These are phyloP conservation scores for Meghimatium bilineatum DNA, from an alignment of 2,888 invertebrate genomes.

Conservation along the genomic window DNA sequence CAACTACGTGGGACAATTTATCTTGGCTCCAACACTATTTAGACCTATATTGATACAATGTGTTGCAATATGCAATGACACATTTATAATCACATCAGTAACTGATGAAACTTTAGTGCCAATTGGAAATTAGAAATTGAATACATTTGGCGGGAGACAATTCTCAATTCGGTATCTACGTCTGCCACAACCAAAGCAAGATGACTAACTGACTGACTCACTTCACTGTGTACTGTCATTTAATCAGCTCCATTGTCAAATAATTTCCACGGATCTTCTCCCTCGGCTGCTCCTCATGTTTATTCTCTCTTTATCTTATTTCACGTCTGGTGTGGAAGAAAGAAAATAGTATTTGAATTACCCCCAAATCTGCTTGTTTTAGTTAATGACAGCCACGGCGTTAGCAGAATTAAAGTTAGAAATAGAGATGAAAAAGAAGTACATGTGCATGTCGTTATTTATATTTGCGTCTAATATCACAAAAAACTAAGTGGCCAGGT, in stretches of 20 bases:
- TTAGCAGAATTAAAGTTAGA: background rate
- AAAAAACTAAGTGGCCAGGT: background rate
- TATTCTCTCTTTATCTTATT: background rate
- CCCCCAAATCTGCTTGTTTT: background rate
- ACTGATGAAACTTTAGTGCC: too few relatives aligned
- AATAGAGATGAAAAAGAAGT: background rate
- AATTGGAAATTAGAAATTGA: background rate
- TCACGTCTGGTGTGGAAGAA: background rate
- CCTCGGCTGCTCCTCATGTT: background rate
- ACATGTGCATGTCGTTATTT: background rate
- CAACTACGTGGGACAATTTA: too few relatives aligned
- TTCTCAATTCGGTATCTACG: background rate
- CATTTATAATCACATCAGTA: too few relatives aligned
- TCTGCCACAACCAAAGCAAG: background rate
- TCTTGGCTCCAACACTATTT: too few relatives aligned
- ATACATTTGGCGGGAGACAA: background rate
- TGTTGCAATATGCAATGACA: too few relatives aligned
- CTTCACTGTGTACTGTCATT: background rate
- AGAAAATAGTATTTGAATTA: constrained; percentile 8
- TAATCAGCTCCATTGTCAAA: constrained; percentile 7
- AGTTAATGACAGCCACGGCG: background rate
- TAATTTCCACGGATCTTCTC: constrained; percentile 4
- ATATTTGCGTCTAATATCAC: background rate
- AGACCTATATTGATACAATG: too few relatives aligned
- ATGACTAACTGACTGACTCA: background rate